These are phyloP conservation scores for Sebastiscus tertius DNA, from an alignment of 2,797 vertebrate species.

Conservation along the genomic window DNA sequence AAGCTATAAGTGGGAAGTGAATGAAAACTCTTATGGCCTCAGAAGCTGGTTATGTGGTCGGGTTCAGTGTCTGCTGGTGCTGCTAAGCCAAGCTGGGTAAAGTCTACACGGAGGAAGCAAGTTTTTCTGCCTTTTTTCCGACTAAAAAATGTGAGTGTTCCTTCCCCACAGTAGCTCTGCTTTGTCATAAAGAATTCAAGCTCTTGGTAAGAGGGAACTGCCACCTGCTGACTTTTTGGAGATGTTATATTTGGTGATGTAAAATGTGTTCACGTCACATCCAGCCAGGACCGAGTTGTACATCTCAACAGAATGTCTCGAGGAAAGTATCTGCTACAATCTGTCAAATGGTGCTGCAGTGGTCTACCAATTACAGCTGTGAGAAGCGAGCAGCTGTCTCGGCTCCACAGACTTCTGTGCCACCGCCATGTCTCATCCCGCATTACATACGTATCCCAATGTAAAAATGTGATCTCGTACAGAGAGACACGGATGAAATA, in stretches of 20 bases:
- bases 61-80: slow-evolving; percentile 10
- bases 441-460: slow-evolving; percentile 52
- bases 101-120: slow-evolving; percentile 2
- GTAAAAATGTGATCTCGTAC: slow-evolving; percentile 54
- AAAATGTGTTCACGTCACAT: slow-evolving; percentile 71
- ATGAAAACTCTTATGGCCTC: slow-evolving; percentile 5
- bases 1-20: slow-evolving; percentile 40
- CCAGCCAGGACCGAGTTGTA: slow-evolving; percentile 63
- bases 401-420: slow-evolving; percentile 41
- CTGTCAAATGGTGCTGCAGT: slow-evolving; percentile 65
- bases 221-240: slow-evolving; percentile 60
- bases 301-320: slow-evolving; percentile 64
- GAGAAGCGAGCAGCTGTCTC: slow-evolving; percentile 73
- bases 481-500: slow-evolving; percentile 43
- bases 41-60: background rate
- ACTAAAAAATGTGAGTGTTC: slow-evolving; percentile 3
- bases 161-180: slow-evolving; percentile 1
- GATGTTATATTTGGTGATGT: slow-evolving; percentile 72
- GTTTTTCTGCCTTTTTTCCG: slow-evolving; percentile 19
- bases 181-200: slow-evolving; percentile 57
- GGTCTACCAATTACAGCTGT: slow-evolving; percentile 77
- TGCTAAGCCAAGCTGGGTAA: background rate
- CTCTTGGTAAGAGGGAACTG: slow-evolving; percentile 42
- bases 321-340: slow-evolving; percentile 63
- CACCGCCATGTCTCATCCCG: slow-evolving; percentile 55